These are phyloP conservation scores for Ceratitis capitata DNA, from an alignment of 1,140 invertebrate genomes.

Conservation along the genomic window DNA sequence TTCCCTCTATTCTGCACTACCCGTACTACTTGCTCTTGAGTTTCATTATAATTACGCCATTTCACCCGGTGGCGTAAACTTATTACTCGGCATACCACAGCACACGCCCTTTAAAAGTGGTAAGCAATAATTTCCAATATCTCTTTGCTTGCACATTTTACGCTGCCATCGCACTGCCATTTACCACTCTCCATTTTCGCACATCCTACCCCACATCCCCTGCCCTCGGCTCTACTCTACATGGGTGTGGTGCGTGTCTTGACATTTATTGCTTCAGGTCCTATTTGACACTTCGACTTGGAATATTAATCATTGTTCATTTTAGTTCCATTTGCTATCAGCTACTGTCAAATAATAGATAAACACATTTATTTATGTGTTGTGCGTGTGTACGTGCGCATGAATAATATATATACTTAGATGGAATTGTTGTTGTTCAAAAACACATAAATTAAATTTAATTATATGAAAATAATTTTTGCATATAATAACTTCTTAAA, in stretches of 20 bases:
- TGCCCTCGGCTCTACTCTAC: too few species aligned
- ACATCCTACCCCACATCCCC: background rate
- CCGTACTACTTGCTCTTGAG: background rate
- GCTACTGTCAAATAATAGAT: slow-evolving; percentile 31
- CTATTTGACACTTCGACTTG: slow-evolving; percentile 26
- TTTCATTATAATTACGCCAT: background rate
- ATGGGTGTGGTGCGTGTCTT: background rate
- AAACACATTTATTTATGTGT: slow-evolving; percentile 18
- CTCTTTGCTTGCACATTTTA: background rate
- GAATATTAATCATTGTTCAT: slow-evolving; percentile 29
- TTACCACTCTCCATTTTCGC: background rate
- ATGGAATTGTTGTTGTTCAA: background rate
- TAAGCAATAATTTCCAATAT: slow-evolving; percentile 29
- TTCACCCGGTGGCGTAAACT: slow-evolving; percentile 16
- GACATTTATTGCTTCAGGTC: slow-evolving; percentile 26
- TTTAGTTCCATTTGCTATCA: slow-evolving; percentile 22
- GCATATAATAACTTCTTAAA: too few species aligned
- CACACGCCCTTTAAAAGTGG: background rate
- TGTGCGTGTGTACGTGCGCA: background rate
- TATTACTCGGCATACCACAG: background rate
- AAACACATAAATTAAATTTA: background rate
- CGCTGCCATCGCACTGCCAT: background rate
- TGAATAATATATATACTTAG: background rate
- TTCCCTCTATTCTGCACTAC: too few species aligned
- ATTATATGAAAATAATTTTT: background rate